Percentiles rank a stretch among this genome's conserved stretches.
Evolutionary conservation across 23 tunicate genomes (phyloP).

Genomic region (Ascidia mentula): DNA sequence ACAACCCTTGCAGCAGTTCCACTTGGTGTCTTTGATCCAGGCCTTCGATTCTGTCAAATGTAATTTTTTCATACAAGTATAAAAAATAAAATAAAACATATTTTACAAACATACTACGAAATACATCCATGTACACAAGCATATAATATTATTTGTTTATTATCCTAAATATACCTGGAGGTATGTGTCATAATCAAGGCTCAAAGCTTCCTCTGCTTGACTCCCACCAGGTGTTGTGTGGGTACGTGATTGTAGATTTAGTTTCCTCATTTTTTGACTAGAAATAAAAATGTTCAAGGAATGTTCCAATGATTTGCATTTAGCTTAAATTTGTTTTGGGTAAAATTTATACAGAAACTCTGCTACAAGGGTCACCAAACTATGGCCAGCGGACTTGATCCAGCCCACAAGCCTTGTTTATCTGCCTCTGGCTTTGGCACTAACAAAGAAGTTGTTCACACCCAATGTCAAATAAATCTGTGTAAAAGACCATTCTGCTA

Average conservation of each 20-base stretch:
- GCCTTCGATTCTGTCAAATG: slow-evolving; percentile 69
- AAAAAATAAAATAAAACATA: background rate
- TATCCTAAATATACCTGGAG: slow-evolving; percentile 41
- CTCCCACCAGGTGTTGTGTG: slow-evolving; percentile 63
- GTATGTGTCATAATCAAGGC: slow-evolving; percentile 82
- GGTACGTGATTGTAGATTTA: slow-evolving; percentile 19
- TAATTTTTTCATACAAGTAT: background rate
- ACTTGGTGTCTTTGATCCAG: slow-evolving; percentile 87
- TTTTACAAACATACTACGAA: background rate
- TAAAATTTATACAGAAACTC: too few relatives aligned
- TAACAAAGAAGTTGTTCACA: too few relatives aligned
- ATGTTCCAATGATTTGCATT: too few relatives aligned
- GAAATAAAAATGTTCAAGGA: slow-evolving; percentile 8
- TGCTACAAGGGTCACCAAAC: too few relatives aligned
- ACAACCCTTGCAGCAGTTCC: background rate
- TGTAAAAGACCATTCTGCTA: too few relatives aligned
- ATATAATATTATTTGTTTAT: too few relatives aligned
- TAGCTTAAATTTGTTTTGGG: too few relatives aligned
- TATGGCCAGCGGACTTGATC: too few relatives aligned
- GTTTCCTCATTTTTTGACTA: slow-evolving; percentile 52
- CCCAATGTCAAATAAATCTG: too few relatives aligned
- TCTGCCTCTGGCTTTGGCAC: too few relatives aligned
- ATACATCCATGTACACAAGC: background rate
- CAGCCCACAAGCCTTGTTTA: too few relatives aligned
- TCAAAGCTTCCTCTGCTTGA: slow-evolving; percentile 56